Conservation (phyloP, 2,888 invertebrate genomes). For the Erebia epiphron region DNA sequence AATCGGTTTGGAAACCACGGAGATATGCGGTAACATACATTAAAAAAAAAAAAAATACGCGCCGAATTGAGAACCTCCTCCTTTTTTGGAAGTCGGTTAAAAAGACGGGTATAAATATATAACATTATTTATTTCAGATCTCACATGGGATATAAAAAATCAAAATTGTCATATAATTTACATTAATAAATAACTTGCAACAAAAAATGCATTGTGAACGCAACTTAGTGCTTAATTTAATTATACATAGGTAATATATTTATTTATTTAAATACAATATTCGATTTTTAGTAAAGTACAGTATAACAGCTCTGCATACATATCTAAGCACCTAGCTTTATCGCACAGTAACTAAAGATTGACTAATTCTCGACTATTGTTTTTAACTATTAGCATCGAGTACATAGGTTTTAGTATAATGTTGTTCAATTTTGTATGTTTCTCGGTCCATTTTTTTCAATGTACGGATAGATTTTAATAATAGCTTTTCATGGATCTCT, state of each 20-base stretch:
- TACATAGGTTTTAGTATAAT: slow-evolving; percentile 1
- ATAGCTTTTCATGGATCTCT: too few relatives aligned
- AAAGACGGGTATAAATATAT: slow-evolving; percentile 26
- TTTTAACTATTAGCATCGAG: slow-evolving; percentile 31
- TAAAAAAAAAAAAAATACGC: too few relatives aligned
- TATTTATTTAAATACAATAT: slow-evolving; percentile 31
- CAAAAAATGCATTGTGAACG: slow-evolving; percentile 69
- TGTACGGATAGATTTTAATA: too few relatives aligned
- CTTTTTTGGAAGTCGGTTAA: not conserved
- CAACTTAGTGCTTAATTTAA: slow-evolving; percentile 52
- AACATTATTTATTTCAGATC: slow-evolving; percentile 72
- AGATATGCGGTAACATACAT: too few relatives aligned
- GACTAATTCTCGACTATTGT: slow-evolving; percentile 33
- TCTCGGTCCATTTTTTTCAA: too few relatives aligned
- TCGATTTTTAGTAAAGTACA: slow-evolving; percentile 35
- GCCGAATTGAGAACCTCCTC: too few relatives aligned
- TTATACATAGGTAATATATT: slow-evolving; percentile 22
- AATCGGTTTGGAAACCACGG: too few relatives aligned
- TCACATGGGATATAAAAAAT: slow-evolving; percentile 48
- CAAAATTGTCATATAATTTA: slow-evolving; percentile 45
- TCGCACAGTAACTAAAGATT: slow-evolving; percentile 56
- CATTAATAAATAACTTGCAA: slow-evolving; percentile 52
- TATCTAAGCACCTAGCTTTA: slow-evolving; percentile 39
- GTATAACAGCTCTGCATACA: slow-evolving; percentile 31
- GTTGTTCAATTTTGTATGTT: not conserved